A percentile compares a stretch with the other conserved stretches of the same genome.
Evolutionary conservation across 2,888 invertebrate genomes (phyloP).

Genomic region (Lathronympha strigana): DNA sequence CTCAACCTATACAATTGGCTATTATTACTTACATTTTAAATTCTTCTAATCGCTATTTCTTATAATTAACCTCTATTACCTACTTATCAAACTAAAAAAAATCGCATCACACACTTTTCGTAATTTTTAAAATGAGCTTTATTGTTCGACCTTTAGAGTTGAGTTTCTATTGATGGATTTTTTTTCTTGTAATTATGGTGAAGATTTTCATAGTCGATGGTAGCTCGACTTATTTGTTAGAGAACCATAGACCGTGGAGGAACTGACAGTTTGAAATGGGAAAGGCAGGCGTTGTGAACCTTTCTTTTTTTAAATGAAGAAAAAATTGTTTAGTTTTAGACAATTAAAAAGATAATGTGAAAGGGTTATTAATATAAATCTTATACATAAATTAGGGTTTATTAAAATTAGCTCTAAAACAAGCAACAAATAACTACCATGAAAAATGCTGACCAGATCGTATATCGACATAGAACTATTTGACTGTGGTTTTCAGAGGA

Average conservation of each 20-base stretch:
- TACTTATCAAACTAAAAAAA: background rate
- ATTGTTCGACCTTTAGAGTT: background rate
- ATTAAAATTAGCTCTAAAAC: no score
- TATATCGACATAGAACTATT: no score
- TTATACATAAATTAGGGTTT: no score
- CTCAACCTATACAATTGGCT: slow-evolving; percentile 16
- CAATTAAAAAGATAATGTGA: no score
- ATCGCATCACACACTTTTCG: background rate
- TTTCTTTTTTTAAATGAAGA: slow-evolving; percentile 32
- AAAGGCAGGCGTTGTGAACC: slow-evolving; percentile 53
- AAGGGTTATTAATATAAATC: no score
- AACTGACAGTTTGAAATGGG: slow-evolving; percentile 51
- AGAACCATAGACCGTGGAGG: slow-evolving; percentile 62
- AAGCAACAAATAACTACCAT: no score
- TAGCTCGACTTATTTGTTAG: slow-evolving; percentile 66
- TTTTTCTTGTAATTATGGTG: slow-evolving; percentile 58
- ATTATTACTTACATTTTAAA: slow-evolving; percentile 29
- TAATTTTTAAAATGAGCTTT: background rate
- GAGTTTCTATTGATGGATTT: slow-evolving; percentile 36
- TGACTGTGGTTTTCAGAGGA: no score
- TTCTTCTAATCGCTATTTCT: slow-evolving; percentile 31
- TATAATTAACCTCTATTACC: slow-evolving; percentile 21
- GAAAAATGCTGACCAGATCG: no score
- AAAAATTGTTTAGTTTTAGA: background rate
- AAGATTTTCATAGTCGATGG: slow-evolving; percentile 66